Percentiles rank a stretch among this genome's conserved stretches.
Conservation (phyloP, 2,797 vertebrate species). For the Anguilla pacifica region DNA sequence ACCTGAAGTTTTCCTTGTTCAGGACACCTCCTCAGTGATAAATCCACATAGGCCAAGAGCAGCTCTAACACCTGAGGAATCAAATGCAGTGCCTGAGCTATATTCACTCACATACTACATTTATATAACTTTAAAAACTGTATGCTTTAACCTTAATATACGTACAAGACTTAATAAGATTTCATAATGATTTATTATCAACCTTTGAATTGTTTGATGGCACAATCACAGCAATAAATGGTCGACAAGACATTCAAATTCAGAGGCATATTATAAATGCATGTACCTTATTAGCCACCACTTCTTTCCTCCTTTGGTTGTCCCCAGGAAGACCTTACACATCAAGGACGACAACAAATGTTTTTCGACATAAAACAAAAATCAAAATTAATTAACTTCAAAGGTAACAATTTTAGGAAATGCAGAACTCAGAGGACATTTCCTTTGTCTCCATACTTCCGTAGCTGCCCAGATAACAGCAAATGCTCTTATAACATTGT, state of each 20-base stretch:
- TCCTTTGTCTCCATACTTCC: background rate
- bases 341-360: background rate
- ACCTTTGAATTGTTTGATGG: background rate
- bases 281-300: slow-evolving; percentile 36
- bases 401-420: background rate
- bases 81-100: background rate
- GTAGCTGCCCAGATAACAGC: background rate
- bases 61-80: slow-evolving; percentile 28
- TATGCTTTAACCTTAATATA: background rate
- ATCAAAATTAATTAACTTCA: background rate
- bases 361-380: background rate
- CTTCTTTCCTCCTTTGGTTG: slow-evolving; percentile 20
- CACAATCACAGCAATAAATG: background rate
- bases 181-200: background rate
- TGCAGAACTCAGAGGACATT: background rate
- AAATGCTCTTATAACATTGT: background rate
- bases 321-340: slow-evolving; percentile 35
- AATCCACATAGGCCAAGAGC: slow-evolving; percentile 28
- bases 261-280: background rate
- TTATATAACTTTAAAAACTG: background rate
- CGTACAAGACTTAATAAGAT: background rate
- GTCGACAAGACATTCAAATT: background rate
- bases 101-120: background rate
- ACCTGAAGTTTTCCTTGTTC: slow-evolving; percentile 34
- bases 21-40: slow-evolving; percentile 36